Conservation (phyloP, 1,140 invertebrate genomes). For the Neotoxoptera formosana region DNA sequence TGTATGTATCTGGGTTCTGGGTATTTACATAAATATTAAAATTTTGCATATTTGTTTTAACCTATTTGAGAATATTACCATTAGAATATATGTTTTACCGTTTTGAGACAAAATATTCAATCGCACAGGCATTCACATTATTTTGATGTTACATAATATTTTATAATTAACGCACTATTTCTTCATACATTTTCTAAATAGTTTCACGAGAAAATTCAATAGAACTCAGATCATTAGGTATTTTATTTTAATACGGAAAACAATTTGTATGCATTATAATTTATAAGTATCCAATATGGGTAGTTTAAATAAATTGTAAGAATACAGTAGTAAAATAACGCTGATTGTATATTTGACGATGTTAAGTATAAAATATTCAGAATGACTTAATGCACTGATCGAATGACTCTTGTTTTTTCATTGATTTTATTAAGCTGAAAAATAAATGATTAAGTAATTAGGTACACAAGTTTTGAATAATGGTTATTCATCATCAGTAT, state of each 20-base stretch:
- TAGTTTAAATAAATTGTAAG: slow-evolving; percentile 20
- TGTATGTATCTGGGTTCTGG: background rate
- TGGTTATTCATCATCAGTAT: background rate
- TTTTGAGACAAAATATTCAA: background rate
- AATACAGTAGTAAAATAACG: slow-evolving; percentile 14
- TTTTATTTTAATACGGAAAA: slow-evolving; percentile 3
- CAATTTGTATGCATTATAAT: background rate
- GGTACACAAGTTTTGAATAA: background rate
- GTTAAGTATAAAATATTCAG: slow-evolving; percentile 25
- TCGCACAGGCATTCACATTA: background rate
- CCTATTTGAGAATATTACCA: background rate
- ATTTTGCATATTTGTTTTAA: background rate
- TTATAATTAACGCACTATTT: no score
- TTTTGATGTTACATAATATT: no score
- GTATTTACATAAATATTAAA: background rate
- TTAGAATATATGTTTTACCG: background rate
- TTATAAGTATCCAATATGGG: background rate
- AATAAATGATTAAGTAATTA: background rate
- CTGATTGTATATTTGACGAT: slow-evolving; percentile 26
- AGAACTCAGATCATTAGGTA: background rate
- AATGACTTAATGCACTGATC: no score
- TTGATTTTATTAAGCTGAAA: slow-evolving; percentile 18
- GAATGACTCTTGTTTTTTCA: background rate
- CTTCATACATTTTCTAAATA: background rate
- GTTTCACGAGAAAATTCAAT: background rate